These are phyloP conservation scores for Arge pagana DNA, from an alignment of 2,888 invertebrate genomes.

Conservation along the genomic window DNA sequence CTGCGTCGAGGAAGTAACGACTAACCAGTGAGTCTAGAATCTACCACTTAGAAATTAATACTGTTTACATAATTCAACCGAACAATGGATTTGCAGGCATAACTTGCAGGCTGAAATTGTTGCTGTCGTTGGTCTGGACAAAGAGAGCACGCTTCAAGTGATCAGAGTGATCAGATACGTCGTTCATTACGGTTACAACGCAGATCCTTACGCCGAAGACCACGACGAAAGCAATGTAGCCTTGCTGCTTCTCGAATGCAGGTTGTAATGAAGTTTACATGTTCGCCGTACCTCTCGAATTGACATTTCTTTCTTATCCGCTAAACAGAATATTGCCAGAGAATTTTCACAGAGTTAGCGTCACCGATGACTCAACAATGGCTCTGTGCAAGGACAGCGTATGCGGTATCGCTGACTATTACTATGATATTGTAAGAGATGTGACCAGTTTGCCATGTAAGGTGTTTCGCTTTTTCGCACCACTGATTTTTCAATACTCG, in stretches of 20 bases:
- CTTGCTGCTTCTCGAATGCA: conserved; percentile 37
- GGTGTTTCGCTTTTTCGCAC: too few species aligned
- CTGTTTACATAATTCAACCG: neutral
- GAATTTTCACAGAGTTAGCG: conserved; percentile 29
- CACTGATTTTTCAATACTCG: too few species aligned
- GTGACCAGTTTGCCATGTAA: too few species aligned
- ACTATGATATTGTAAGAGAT: too few species aligned
- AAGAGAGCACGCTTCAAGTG: conserved; percentile 31
- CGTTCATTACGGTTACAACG: conserved; percentile 32
- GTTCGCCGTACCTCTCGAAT: too few species aligned
- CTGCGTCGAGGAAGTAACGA: conserved; percentile 38
- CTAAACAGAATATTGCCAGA: conserved; percentile 30
- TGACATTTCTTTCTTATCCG: neutral
- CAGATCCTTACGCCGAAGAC: conserved; percentile 28
- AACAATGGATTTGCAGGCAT: conserved; percentile 31
- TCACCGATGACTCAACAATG: too few species aligned
- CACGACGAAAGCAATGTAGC: conserved; percentile 36
- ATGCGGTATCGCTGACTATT: too few species aligned
- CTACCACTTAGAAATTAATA: neutral
- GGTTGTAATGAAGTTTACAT: too few species aligned
- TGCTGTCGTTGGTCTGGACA: conserved; percentile 32
- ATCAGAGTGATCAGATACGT: conserved; percentile 34
- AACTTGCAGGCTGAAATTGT: conserved; percentile 38
- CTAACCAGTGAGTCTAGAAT: conserved; percentile 34
- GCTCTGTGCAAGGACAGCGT: too few species aligned